These are phyloP conservation scores for Strigops habroptila DNA, from an alignment of 2,113 vertebrate species.

Conservation along the genomic window DNA sequence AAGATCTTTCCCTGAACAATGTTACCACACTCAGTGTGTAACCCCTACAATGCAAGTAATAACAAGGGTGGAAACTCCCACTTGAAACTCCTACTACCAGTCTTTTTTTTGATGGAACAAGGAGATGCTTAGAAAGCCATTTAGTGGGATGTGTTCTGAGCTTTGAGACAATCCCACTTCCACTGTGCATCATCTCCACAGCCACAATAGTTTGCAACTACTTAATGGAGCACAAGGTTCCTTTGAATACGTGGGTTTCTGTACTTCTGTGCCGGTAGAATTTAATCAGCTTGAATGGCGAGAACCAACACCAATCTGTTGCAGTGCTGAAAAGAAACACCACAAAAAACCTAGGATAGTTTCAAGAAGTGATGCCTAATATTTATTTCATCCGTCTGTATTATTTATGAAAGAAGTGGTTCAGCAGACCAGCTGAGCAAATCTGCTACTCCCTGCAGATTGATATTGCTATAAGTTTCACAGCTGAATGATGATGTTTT, in stretches of 20 bases:
- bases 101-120: background rate
- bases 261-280: background rate
- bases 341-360: background rate
- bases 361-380: background rate
- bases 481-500: background rate
- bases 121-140: background rate
- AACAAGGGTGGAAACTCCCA: background rate
- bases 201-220: background rate
- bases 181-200: background rate
- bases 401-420: background rate
- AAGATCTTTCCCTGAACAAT: background rate
- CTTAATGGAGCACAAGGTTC: background rate
- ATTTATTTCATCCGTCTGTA: background rate
- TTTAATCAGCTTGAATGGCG: background rate
- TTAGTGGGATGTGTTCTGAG: background rate
- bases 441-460: background rate
- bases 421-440: background rate
- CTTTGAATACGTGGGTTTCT: background rate
- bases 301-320: background rate
- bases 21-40: background rate
- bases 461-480: background rate
- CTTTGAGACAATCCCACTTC: background rate
- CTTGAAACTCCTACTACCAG: background rate
- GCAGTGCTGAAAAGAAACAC: background rate
- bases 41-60: background rate